Evolutionary conservation across 2,113 vertebrate genomes (phyloP).

Genomic region (Callorhinus ursinus): DNA sequence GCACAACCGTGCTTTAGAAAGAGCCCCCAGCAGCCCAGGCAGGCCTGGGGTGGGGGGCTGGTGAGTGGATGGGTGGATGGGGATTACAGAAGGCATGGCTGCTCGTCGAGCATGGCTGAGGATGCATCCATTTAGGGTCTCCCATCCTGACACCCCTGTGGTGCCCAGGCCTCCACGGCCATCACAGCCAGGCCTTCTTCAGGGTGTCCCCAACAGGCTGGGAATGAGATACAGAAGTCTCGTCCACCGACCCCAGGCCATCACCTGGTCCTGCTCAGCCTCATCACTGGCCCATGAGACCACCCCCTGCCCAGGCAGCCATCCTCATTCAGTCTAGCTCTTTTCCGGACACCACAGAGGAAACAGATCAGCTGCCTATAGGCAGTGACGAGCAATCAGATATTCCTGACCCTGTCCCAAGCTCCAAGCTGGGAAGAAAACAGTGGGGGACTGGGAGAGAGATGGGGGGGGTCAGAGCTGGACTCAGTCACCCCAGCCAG

Average conservation of each 20-base stretch:
- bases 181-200: background rate
- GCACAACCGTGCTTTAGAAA: background rate
- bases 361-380: background rate
- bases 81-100: background rate
- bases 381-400: background rate
- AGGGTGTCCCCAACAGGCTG: background rate
- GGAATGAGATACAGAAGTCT: background rate
- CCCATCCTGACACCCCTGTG: background rate
- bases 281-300: background rate
- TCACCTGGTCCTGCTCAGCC: background rate
- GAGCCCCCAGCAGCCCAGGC: background rate
- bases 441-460: background rate
- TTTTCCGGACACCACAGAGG: background rate
- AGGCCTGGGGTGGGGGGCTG: background rate
- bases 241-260: too few relatives aligned
- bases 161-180: background rate
- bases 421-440: background rate
- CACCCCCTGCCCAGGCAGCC: background rate
- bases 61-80: too few relatives aligned
- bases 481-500: background rate
- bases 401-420: background rate
- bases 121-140: background rate
- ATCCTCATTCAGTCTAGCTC: background rate
- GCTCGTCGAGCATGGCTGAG: too few relatives aligned
- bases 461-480: background rate